A percentile compares a stretch with the other conserved stretches of the same genome.
Evolutionary conservation across 2,113 vertebrate species (phyloP).

Genomic region (Dasyurus viverrinus): DNA sequence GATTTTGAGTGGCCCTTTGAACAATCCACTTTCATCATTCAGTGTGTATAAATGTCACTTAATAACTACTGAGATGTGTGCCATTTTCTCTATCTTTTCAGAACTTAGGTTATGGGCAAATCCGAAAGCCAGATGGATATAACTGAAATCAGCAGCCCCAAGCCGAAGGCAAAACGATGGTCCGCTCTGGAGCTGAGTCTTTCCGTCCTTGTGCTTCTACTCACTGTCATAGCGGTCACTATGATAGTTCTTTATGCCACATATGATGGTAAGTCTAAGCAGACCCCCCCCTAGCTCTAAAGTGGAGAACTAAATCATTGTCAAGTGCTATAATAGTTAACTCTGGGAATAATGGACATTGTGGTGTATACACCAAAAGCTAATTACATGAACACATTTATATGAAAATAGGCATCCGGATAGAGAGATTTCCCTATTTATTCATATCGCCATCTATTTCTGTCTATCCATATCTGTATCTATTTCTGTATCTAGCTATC

Average conservation of each 20-base stretch:
- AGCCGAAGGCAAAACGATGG: constrained; percentile 91
- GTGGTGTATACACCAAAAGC: neutral
- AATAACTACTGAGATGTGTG: neutral
- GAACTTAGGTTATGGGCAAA: constrained; percentile 91
- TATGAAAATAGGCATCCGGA: neutral
- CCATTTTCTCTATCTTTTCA: constrained; percentile 70
- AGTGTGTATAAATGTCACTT: neutral
- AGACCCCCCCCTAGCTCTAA: no score
- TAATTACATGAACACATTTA: neutral
- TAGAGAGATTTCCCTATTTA: neutral
- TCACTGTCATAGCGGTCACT: constrained; percentile 89
- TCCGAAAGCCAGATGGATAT: constrained; percentile 94
- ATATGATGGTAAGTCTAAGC: constrained; percentile 83
- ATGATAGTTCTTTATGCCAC: constrained; percentile 93
- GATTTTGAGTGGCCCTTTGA: constrained; percentile 1
- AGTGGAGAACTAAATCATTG: neutral
- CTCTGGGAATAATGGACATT: neutral
- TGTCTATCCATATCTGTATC: neutral
- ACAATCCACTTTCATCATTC: neutral
- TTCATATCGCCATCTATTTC: neutral
- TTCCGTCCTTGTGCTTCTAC: constrained; percentile 87
- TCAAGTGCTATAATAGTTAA: fast-evolving
- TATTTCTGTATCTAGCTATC: neutral
- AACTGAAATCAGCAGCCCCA: constrained; percentile 92
- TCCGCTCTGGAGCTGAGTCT: constrained; percentile 92